phyloP scores from a whole-genome alignment of 2,888 invertebrate species.

The Amphipoea oculea region DNA sequence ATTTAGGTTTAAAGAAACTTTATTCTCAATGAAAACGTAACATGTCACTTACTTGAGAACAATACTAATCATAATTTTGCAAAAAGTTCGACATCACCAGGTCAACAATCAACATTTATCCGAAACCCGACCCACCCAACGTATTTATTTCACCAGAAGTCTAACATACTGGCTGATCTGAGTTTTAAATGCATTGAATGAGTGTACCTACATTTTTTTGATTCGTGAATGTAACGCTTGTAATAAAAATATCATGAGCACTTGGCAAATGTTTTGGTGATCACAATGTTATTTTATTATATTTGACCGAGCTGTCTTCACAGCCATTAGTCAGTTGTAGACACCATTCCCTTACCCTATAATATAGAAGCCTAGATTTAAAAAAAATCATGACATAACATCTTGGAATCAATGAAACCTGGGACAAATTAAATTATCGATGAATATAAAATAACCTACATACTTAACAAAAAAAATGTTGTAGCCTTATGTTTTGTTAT shows the following conservation, averaged over 20 bases:
- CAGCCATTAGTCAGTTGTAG: background rate
- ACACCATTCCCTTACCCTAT: background rate
- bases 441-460: background rate
- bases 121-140: too few relatives aligned
- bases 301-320: background rate
- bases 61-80: too few relatives aligned
- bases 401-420: background rate
- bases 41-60: too few relatives aligned
- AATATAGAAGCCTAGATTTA: background rate
- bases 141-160: too few relatives aligned
- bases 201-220: too few relatives aligned
- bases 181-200: too few relatives aligned
- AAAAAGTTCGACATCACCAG: too few relatives aligned
- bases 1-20: too few relatives aligned
- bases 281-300: background rate
- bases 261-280: background rate
- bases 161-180: too few relatives aligned
- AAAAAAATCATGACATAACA: background rate
- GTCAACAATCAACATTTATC: too few relatives aligned
- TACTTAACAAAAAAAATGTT: too few relatives aligned
- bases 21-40: too few relatives aligned
- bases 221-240: background rate
- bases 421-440: background rate
- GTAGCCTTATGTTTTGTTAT: background rate
- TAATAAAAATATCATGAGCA: background rate